Base-by-base conservation (phyloP, 1,140 invertebrate species). In the Caerostris darwini region DNA sequence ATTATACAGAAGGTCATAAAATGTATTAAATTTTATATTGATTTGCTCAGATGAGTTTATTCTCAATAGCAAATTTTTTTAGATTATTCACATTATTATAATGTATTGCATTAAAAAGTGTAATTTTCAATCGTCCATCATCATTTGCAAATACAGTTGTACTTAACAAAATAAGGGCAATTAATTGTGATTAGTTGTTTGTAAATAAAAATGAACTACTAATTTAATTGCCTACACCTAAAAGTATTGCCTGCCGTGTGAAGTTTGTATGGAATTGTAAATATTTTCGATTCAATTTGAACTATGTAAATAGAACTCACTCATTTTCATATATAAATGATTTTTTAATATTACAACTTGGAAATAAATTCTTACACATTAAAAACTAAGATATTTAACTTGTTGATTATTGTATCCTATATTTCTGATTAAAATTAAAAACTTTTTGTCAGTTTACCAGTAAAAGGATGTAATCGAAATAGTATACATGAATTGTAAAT, bases 191-290 rank as follows among this genome's bases (percentile, higher is more conserved):
- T 50, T 77, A 77, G 10, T 50, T 12, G 53, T 53, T 50, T 77
- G 71, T 77, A 77, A 77, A 77, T 77, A 77, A 77, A 19, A 19
- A 17, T 77, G 34, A 34, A 34, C 34, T 34, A 34, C 34, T 34
- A 34, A 6, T 77, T 77, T 53, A 12, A 53, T 77, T 77, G 71
- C 71, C 71, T 77, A 50, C 34, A 53, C 61, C 17, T 77, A 12
- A 77, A 77, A 14, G 71, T 77, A 77, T 10, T 77, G 71, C 71
- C 71, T 77, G 71, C 71, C 71, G 53, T 77, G 71, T 77, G 34
- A 77, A 64, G 17, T 34, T 50, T 77, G 71, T 50, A 50, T 77
- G 50, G 5, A 14, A 50, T 77, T 77, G 50, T 77, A 77, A 53
- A 77, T 77, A 77, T 12, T 77, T 53, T 50, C 53, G 71, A 77